phyloP scores from a whole-genome alignment of 92 coral and sea anemone species.

The Epizoanthus stellaris region DNA sequence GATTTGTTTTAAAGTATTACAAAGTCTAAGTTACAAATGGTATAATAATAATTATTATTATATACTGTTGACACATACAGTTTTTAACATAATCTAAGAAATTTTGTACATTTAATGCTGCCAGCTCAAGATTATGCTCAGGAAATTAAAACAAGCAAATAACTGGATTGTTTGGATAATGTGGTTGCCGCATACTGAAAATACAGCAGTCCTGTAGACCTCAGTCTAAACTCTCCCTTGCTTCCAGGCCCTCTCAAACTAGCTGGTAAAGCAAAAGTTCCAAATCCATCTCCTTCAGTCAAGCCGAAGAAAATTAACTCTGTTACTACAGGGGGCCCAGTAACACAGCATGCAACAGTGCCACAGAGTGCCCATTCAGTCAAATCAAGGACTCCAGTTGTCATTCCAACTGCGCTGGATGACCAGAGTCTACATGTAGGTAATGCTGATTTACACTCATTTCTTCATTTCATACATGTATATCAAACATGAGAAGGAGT shows the following conservation, averaged over 20 bases:
- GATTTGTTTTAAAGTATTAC: no score
- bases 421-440: constrained; percentile 10
- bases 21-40: no score
- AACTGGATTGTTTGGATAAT: no score
- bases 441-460: background rate
- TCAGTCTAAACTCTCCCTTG: background rate
- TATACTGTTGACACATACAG: no score
- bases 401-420: constrained; percentile 25
- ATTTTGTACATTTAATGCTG: no score
- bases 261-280: constrained; percentile 2
- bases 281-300: background rate
- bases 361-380: constrained; percentile 11
- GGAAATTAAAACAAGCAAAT: no score
- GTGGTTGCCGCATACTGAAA: background rate
- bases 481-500: no score
- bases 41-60: no score
- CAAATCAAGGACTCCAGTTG: constrained; percentile 17
- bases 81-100: no score
- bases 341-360: background rate
- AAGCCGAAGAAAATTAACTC: background rate
- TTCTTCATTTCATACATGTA: no score
- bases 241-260: constrained; percentile 5
- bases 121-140: no score
- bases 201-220: no score
- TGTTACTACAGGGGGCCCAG: background rate